Base-by-base conservation (phyloP, 2,888 invertebrate species). In the Diarsia dahlii region DNA sequence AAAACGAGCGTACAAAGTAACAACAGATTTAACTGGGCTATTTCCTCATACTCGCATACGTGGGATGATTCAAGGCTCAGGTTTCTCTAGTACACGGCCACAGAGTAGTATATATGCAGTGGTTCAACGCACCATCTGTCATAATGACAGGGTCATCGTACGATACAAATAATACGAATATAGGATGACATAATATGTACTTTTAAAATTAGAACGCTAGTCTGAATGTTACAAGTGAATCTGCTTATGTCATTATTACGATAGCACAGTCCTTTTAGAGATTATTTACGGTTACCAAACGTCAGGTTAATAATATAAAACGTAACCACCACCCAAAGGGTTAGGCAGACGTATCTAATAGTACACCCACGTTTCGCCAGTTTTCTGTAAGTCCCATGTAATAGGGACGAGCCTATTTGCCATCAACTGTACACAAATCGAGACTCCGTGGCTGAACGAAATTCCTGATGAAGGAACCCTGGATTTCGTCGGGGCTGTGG, bases 21-120 rank as follows among this genome's bases (percentile, higher is more conserved):
- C 65, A 63, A 71, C 65, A 63, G 73, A 78, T 78, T 82, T 69
- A 85, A 82, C 82, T 82, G 50, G 78, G 68, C 74, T 83, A 79
- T 68, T 86, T 86, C 83, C 83, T 84, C 13, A 82, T 84, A 66
- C 64, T 60, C 34, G 20, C 39, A 54, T 63, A 66, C 56, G 84
- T 86, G 66, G 78, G 78, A 74, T 64, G 71, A 71, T 71, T 66
- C 50, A 72, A 67, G 64, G 63, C 63, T 86, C 86, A 73, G 39
- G 80, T 84, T 84, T 48, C 86, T 18, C 34, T 23, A 67, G 62
- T 54, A 18, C 13, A 39, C 6, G 5, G 23, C 78, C 83, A 82
- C 78, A 85, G 82, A 58, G 28, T 77, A 73, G 39, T 39, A 34
- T 13, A n/a, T 52, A 48, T 39, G 6, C 67, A 85, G 85, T 67